Evolutionary conservation across 1,140 invertebrate species (phyloP).

Genomic region (Ephestia elutella): DNA sequence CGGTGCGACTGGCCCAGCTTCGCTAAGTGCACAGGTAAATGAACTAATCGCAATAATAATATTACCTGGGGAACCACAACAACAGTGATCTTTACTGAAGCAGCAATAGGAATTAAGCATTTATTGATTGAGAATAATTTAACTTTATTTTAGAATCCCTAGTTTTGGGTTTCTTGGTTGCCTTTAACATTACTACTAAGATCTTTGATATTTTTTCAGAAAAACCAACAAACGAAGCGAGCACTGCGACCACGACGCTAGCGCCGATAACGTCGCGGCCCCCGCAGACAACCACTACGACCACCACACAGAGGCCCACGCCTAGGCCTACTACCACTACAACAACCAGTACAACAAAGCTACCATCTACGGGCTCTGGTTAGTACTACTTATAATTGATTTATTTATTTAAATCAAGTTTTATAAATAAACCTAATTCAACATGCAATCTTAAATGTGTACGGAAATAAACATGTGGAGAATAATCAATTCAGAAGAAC

Average conservation of each 20-base stretch:
- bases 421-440: too few relatives aligned
- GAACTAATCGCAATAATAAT: background rate
- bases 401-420: background rate
- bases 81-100: too few relatives aligned
- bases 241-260: slow-evolving; percentile 50
- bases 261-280: slow-evolving; percentile 56
- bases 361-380: slow-evolving; percentile 21
- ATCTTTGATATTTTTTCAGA: slow-evolving; percentile 19
- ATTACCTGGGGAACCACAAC: too few relatives aligned
- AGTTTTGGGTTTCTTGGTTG: too few relatives aligned
- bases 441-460: too few relatives aligned
- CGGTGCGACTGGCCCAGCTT: slow-evolving; percentile 86
- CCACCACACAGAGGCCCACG: slow-evolving; percentile 27
- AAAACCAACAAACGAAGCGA: slow-evolving; percentile 39
- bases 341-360: slow-evolving; percentile 23
- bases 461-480: too few relatives aligned
- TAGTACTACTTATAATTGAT: background rate
- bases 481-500: too few relatives aligned
- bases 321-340: slow-evolving; percentile 19
- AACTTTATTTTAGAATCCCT: too few relatives aligned
- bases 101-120: too few relatives aligned
- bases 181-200: too few relatives aligned
- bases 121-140: too few relatives aligned
- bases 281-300: slow-evolving; percentile 41
- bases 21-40: slow-evolving; percentile 78